phyloP scores from a whole-genome alignment of 2,888 invertebrate genomes.

The Theretra japonica region DNA sequence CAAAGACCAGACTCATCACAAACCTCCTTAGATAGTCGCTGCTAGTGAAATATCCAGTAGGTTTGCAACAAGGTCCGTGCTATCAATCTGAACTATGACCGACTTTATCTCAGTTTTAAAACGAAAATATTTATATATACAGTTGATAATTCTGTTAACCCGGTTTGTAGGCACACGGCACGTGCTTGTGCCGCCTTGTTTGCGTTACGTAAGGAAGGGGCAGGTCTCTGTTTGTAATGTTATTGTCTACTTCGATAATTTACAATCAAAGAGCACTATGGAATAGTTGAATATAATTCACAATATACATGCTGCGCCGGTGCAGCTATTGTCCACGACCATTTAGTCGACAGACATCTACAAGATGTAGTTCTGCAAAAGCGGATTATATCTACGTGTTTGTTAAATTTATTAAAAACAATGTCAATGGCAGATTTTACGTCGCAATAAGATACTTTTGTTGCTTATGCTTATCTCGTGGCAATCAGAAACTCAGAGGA shows the following conservation, averaged over 20 bases:
- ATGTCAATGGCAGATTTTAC: too few species aligned
- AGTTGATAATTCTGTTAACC: conserved; percentile 47
- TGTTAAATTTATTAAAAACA: too few species aligned
- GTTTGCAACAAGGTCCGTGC: conserved; percentile 61
- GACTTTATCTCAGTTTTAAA: conserved; percentile 58
- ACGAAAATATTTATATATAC: conserved; percentile 70
- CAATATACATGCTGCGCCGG: not conserved
- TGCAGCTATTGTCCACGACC: too few species aligned
- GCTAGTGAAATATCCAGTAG: conserved; percentile 33
- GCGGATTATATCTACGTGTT: too few species aligned
- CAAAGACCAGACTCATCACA: not conserved
- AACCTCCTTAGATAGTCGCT: not conserved
- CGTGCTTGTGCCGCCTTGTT: not conserved
- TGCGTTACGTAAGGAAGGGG: conserved; percentile 20
- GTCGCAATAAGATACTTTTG: too few species aligned
- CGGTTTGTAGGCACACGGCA: conserved; percentile 37
- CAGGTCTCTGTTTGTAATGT: not conserved
- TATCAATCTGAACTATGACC: conserved; percentile 73
- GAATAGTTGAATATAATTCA: not conserved
- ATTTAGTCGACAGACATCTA: not conserved
- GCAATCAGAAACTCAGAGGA: too few species aligned
- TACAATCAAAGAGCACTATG: not conserved
- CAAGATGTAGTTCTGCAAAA: too few species aligned
- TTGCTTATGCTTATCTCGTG: too few species aligned
- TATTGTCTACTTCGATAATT: not conserved